Evolutionary conservation across 2,797 vertebrate species (phyloP).

Genomic region (Mallotus villosus): DNA sequence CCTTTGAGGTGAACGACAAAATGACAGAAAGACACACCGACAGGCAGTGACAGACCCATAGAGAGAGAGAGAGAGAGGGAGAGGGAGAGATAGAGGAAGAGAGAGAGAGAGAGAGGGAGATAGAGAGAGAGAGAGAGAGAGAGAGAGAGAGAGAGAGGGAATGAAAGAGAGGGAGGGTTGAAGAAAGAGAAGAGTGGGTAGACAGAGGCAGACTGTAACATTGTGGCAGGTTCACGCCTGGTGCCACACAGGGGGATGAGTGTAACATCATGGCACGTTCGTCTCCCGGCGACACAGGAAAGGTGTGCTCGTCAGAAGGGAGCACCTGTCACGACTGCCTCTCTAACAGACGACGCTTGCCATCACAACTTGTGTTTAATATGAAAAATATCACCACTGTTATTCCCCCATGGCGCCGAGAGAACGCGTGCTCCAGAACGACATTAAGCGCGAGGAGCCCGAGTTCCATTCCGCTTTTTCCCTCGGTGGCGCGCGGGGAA

Average conservation of each 20-base stretch:
- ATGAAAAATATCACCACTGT: constrained; percentile 53
- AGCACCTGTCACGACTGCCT: constrained; percentile 58
- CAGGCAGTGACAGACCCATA: constrained; percentile 44
- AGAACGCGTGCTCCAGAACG: constrained; percentile 35
- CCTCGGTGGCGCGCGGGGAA: neutral
- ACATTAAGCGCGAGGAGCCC: constrained; percentile 22
- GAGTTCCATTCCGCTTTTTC: constrained; percentile 10
- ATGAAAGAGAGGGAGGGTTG: constrained; percentile 49
- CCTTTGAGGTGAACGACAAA: constrained; percentile 52
- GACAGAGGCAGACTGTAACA: constrained; percentile 45
- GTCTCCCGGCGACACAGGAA: constrained; percentile 56
- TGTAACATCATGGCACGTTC: constrained; percentile 50
- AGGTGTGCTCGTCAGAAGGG: constrained; percentile 47
- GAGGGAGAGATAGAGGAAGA: constrained; percentile 25
- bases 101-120: constrained; percentile 24
- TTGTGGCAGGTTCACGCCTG: constrained; percentile 57
- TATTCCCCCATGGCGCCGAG: constrained; percentile 34
- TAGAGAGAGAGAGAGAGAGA: constrained; percentile 7
- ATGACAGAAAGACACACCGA: constrained; percentile 56
- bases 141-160: constrained; percentile 17
- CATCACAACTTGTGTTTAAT: constrained; percentile 61
- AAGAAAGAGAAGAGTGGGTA: constrained; percentile 20
- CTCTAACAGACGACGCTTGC: constrained; percentile 46
- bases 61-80: constrained; percentile 47
- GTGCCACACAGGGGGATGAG: constrained; percentile 51